These are phyloP conservation scores for Plectus sambesii DNA, from an alignment of 1,140 invertebrate species.

Conservation along the genomic window DNA sequence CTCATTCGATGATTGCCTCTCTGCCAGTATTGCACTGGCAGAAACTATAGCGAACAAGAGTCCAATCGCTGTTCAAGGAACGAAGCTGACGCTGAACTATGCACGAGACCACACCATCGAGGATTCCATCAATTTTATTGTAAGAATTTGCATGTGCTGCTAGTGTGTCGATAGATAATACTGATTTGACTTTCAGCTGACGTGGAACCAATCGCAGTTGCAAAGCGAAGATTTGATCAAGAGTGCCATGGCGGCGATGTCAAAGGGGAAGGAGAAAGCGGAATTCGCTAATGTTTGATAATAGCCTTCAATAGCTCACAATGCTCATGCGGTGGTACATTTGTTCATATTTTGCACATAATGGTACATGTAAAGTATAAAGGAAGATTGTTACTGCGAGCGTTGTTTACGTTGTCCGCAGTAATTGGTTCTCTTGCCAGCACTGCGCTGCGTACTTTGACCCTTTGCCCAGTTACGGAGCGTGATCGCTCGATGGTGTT, in stretches of 20 bases:
- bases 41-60: conserved; percentile 72
- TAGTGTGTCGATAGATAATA: conserved; percentile 68
- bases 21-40: conserved; percentile 61
- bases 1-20: conserved; percentile 54
- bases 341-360: too few relatives aligned
- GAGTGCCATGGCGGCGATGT: conserved; percentile 60
- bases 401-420: too few relatives aligned
- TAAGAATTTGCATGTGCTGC: conserved; percentile 10
- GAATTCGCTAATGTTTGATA: conserved; percentile 32
- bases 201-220: conserved; percentile 66
- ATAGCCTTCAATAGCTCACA: too few relatives aligned
- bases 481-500: too few relatives aligned
- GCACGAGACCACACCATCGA: conserved; percentile 59
- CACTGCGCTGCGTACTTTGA: too few relatives aligned
- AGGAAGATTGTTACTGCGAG: too few relatives aligned
- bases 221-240: conserved; percentile 82
- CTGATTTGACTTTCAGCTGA: conserved; percentile 50
- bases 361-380: too few relatives aligned
- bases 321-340: too few relatives aligned
- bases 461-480: too few relatives aligned
- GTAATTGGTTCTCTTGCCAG: too few relatives aligned
- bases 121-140: conserved; percentile 38
- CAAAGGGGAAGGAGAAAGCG: conserved; percentile 52
- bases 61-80: conserved; percentile 81
- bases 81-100: conserved; percentile 70